phyloP scores from a whole-genome alignment of 2,113 vertebrate species.

The Malurus alboscapulatus region DNA sequence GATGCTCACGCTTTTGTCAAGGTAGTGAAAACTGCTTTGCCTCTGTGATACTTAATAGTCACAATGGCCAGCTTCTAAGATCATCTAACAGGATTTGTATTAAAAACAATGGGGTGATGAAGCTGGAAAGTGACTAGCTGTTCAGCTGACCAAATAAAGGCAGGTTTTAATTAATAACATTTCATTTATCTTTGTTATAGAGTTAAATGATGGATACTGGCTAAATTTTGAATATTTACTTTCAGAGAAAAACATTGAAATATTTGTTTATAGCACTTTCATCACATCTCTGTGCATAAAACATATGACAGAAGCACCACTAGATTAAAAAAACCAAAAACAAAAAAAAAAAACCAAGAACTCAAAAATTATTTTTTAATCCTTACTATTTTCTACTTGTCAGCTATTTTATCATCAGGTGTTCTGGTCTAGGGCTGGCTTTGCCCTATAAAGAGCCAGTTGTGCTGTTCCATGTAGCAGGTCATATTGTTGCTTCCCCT shows the following conservation, averaged over 20 bases:
- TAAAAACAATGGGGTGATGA: neutral
- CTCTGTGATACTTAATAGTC: neutral
- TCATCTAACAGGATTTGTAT: neutral
- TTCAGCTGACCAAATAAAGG: neutral
- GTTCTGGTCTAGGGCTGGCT: neutral
- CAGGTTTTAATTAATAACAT: neutral
- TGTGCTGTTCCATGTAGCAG: neutral
- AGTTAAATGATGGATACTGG: neutral
- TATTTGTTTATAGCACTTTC: neutral
- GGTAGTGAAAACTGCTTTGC: neutral
- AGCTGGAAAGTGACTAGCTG: neutral
- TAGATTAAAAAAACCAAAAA: neutral
- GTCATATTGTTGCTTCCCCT: neutral
- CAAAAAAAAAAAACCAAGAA: rapidly evolving
- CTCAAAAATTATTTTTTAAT: neutral
- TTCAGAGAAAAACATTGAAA: neutral
- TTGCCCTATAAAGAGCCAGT: neutral
- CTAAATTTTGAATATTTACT: neutral
- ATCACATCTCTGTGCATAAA: neutral
- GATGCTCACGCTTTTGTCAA: neutral
- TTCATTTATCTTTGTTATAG: neutral
- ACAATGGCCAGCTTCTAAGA: neutral
- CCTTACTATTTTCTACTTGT: neutral
- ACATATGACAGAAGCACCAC: neutral
- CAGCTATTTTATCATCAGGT: neutral